Evolutionary conservation across 2,888 invertebrate genomes (phyloP), one percentile per base, ranked within the genome.

Genomic region (Trichacis sp.): DNA sequence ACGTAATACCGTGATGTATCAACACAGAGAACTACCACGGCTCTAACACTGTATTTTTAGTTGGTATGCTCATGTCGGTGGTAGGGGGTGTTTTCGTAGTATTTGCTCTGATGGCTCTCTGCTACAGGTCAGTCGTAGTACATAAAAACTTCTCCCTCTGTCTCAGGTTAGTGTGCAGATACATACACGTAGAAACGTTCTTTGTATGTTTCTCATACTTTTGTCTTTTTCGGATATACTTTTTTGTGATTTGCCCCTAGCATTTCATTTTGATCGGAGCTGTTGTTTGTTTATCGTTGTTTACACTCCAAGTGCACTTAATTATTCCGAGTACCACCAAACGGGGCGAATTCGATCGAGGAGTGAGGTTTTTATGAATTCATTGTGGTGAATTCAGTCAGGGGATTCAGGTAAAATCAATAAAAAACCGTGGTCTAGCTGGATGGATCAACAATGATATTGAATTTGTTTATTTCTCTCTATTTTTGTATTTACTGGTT

Each of bases 51-150:
- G 94, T 95, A 89, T 94, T 94, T 92, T 93, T 96, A 91, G 96
- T 96, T 89, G 94, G 92, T 90, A 94, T 95, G 89, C 94, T 96
- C 91, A 96, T 96, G 92, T 95, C 95, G 90, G 95, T 96, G 91
- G 96, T 96, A 92, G 96, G 96, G 92, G 95, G 96, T 91, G 96
- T 96, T 91, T 96, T 96, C 93, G 92, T 96, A 90, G 92, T 95
- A 90, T 96, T 96, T 92, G 95, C 96, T 90, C 93, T 95, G 91
- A 93, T 96, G 93, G 96, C 96, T 90, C 93, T 96, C 91, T 96
- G 96, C 94, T 96, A 96, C 94, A 95, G 96, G 95, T 95, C 95
- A 94, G 95, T 95, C 91, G 95, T 95, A 93, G 95, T 95, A 92
- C 94, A 95, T 94, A 94, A 94, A 94, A 95, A 94, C 93, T 93